A percentile compares a stretch with the other conserved stretches of the same genome.
These are phyloP conservation scores for Columba livia DNA, from an alignment of 2,113 vertebrate species.

Conservation along the genomic window DNA sequence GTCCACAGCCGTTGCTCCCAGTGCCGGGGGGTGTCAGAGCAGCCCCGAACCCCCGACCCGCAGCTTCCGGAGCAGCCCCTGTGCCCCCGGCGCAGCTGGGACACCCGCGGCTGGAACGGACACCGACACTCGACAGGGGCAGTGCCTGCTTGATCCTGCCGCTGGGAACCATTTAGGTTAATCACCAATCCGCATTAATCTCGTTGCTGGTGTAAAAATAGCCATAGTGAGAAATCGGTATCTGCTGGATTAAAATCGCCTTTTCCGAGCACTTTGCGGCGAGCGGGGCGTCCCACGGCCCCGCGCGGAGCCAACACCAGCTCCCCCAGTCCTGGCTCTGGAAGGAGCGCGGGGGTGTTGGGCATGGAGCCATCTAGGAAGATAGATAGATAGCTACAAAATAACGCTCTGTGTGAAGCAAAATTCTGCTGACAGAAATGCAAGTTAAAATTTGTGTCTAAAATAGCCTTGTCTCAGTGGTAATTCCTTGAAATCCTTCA, in stretches of 20 bases:
- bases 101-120: too few species aligned
- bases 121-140: too few species aligned
- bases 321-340: neutral
- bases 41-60: accelerated
- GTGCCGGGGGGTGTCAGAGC: neutral
- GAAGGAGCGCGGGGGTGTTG: neutral
- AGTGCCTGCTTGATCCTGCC: neutral
- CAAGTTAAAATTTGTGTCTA: neutral
- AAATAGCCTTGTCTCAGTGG: neutral
- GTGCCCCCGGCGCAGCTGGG: neutral
- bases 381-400: neutral
- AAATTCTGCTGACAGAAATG: neutral
- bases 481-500: neutral
- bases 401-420: neutral
- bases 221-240: neutral
- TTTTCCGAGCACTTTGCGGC: neutral
- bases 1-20: neutral
- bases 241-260: neutral
- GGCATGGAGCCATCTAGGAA: neutral
- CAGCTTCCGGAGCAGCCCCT: neutral
- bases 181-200: neutral
- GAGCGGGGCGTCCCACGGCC: neutral
- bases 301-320: neutral
- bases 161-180: neutral
- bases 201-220: neutral